Evolutionary conservation across 1,140 invertebrate species (phyloP).

Genomic region (Drosophila navojoa): DNA sequence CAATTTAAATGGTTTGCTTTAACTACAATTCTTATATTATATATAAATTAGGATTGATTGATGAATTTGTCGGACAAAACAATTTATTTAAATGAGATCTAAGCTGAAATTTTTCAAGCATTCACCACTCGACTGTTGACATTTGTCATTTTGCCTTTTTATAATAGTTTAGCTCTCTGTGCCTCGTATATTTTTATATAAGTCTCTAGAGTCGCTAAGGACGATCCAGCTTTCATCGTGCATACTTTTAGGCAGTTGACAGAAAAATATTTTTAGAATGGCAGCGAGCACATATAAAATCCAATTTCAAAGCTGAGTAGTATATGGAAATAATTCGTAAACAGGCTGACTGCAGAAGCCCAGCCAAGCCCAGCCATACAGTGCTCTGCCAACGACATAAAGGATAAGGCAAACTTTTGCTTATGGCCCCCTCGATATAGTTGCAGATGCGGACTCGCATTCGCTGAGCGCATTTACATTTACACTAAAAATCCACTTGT

Average conservation of each 20-base stretch:
- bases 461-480: slow-evolving; percentile 34
- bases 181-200: neutral
- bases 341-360: neutral
- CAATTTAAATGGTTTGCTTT: neutral
- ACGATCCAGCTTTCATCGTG: neutral
- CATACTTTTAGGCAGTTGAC: slow-evolving; percentile 12
- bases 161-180: neutral
- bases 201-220: neutral
- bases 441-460: slow-evolving; percentile 39
- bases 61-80: too few relatives aligned
- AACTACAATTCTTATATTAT: neutral
- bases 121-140: neutral
- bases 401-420: slow-evolving; percentile 20
- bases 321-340: neutral
- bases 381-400: slow-evolving; percentile 7
- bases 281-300: slow-evolving; percentile 52
- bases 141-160: neutral
- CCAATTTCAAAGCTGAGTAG: slow-evolving; percentile 44
- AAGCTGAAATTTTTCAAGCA: neutral
- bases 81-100: too few relatives aligned
- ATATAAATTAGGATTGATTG: too few relatives aligned
- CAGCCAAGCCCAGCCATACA: neutral
- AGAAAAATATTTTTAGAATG: slow-evolving; percentile 51
- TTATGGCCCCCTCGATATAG: slow-evolving; percentile 22
- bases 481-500: slow-evolving; percentile 67